Percentiles rank a stretch among this genome's conserved stretches.
phyloP scores from a whole-genome alignment of 2,797 vertebrate genomes.

The Lophius americanus region DNA sequence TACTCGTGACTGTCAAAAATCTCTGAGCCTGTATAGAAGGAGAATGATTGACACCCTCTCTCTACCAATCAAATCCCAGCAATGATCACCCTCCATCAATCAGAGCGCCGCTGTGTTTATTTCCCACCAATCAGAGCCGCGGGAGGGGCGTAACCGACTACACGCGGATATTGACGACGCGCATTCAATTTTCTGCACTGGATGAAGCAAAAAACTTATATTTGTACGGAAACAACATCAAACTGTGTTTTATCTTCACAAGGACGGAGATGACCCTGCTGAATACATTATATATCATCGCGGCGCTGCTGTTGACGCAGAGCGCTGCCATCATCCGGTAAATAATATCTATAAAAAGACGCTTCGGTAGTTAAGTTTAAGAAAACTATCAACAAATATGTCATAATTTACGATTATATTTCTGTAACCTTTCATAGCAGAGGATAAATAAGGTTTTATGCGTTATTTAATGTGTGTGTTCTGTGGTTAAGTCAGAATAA shows the following conservation, averaged over 20 bases:
- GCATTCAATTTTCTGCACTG: background rate
- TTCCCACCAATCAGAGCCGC: slow-evolving; percentile 52
- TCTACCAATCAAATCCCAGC: no score
- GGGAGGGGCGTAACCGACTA: slow-evolving; percentile 22
- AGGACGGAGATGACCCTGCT: slow-evolving; percentile 41
- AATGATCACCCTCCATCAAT: slow-evolving; percentile 42
- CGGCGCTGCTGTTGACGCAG: slow-evolving; percentile 51
- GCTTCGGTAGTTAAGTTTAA: no score
- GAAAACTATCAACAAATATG: no score
- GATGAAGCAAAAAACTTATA: background rate
- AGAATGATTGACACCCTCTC: background rate
- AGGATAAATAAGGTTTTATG: no score
- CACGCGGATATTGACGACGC: slow-evolving; percentile 36
- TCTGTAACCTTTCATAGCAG: background rate
- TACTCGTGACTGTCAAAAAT: slow-evolving; percentile 46
- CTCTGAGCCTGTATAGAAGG: rapidly evolving
- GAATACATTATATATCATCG: slow-evolving; percentile 22
- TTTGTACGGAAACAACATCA: background rate
- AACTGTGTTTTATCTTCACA: background rate
- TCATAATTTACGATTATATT: background rate
- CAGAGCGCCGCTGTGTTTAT: background rate
- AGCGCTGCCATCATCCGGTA: slow-evolving; percentile 71
- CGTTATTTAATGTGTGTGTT: no score
- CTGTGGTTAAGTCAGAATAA: no score
- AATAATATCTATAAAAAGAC: slow-evolving; percentile 8